Evolutionary conservation across 2,797 vertebrate genomes (phyloP).

Genomic region (Sebastes cheni): DNA sequence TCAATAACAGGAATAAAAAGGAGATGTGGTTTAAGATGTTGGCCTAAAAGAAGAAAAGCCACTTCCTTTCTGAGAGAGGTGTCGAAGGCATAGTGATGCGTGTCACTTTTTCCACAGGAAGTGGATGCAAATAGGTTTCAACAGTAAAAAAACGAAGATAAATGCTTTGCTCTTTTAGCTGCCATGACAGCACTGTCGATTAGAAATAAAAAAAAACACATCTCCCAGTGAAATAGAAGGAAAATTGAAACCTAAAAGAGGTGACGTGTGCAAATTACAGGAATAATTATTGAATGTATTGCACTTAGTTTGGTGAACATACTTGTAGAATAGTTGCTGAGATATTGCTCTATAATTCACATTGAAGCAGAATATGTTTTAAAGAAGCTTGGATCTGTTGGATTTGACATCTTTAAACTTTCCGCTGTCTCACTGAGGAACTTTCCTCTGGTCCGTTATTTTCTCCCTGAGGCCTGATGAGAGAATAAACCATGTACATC

Average conservation of each 20-base stretch:
- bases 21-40: neutral
- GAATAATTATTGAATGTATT: constrained; percentile 1
- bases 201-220: neutral
- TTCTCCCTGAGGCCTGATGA: constrained; percentile 81
- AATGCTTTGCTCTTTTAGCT: neutral
- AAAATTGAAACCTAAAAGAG: neutral
- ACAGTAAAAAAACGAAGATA: neutral
- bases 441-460: constrained; percentile 64
- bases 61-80: neutral
- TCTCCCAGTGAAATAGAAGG: neutral
- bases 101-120: constrained; percentile 23
- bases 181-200: accelerated
- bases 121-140: neutral
- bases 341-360: constrained; percentile 33
- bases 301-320: constrained; percentile 3
- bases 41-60: neutral
- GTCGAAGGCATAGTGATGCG: neutral
- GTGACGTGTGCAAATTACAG: neutral
- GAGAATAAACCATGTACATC: neutral
- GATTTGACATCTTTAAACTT: constrained; percentile 40
- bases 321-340: neutral
- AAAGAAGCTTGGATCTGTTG: neutral
- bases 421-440: constrained; percentile 78
- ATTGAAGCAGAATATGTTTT: neutral
- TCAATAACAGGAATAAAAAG: neutral